Percentiles rank a stretch among this genome's conserved stretches.
Conservation (phyloP, 2,888 invertebrate genomes). For the Folsomia manolachei region DNA sequence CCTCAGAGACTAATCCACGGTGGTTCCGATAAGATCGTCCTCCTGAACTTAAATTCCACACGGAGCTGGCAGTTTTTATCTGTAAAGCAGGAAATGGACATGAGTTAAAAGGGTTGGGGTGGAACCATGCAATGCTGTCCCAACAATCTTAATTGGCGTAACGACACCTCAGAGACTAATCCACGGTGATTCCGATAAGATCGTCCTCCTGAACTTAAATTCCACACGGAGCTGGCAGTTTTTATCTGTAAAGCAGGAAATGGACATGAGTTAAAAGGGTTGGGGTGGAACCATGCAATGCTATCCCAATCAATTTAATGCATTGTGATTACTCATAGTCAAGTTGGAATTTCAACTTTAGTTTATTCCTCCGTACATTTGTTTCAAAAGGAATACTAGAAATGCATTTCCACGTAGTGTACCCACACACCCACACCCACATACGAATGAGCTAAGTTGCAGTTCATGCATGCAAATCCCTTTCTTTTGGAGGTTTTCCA, state of each 20-base stretch:
- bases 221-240: constrained; percentile 45
- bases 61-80: constrained; percentile 41
- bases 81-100: constrained; percentile 24
- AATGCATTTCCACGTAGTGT: too few species aligned
- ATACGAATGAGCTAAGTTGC: too few species aligned
- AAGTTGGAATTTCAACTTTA: constrained; percentile 12
- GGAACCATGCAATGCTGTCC: too few species aligned
- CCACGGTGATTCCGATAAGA: constrained; percentile 46
- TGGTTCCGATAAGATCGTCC: constrained; percentile 47
- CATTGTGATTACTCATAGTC: constrained; percentile 4
- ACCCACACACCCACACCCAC: too few species aligned
- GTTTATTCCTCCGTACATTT: too few species aligned
- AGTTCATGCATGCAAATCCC: too few species aligned
- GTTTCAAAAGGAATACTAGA: too few species aligned
- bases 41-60: constrained; percentile 45
- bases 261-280: not conserved
- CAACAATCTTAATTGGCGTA: constrained; percentile 51
- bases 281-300: not conserved
- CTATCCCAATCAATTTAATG: not conserved
- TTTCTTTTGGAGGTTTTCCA: not conserved
- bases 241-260: constrained; percentile 34
- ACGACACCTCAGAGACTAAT: constrained; percentile 49
- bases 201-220: constrained; percentile 43
- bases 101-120: not conserved
- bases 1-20: constrained; percentile 48